Conservation (phyloP, 2,888 invertebrate species). For the Caenorhabditis auriculariae region DNA sequence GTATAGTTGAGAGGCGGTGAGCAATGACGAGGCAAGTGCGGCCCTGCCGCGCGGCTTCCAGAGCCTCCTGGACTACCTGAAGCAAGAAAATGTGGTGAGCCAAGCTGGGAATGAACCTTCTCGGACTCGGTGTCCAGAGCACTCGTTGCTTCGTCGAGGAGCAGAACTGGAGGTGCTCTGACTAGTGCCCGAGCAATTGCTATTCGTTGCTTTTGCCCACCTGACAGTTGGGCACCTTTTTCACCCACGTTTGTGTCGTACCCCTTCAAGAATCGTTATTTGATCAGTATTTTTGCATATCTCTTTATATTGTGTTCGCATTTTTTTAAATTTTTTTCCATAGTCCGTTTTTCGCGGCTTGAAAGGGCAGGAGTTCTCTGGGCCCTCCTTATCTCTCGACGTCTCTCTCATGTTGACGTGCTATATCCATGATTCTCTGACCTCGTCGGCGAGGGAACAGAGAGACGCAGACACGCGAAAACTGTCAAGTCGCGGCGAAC, state of each 20-base stretch:
- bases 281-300: no score
- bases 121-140: constrained; percentile 50
- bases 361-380: no score
- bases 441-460: no score
- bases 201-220: constrained; percentile 66
- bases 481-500: no score
- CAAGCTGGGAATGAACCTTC: constrained; percentile 36
- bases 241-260: constrained; percentile 65
- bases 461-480: no score
- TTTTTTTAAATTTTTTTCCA: no score
- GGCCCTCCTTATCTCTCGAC: no score
- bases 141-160: constrained; percentile 48
- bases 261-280: constrained; percentile 30
- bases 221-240: constrained; percentile 65
- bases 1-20: constrained; percentile 58
- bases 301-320: no score
- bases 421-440: no score
- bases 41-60: constrained; percentile 77
- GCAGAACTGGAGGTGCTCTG: constrained; percentile 39
- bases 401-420: no score
- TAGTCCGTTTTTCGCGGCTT: no score
- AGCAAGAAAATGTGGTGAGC: neutral
- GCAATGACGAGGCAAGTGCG: constrained; percentile 60
- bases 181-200: constrained; percentile 56
- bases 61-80: constrained; percentile 76